Base-by-base conservation (phyloP, 1,140 invertebrate species). In the Drosophila oshimai region DNA sequence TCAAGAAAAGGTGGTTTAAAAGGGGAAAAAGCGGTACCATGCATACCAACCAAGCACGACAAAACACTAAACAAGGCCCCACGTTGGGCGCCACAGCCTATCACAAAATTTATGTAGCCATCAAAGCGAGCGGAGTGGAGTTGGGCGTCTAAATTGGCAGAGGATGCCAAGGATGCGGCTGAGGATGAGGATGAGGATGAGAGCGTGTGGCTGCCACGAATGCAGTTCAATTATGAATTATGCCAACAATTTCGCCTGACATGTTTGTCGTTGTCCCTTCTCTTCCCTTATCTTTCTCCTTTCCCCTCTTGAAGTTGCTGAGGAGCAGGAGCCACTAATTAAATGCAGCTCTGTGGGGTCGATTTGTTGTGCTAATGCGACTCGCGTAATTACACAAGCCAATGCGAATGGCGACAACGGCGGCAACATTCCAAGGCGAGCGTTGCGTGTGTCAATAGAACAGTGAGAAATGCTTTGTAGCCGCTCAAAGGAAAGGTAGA, bases 141-240 rank as follows among this genome's bases (percentile, higher is more conserved):
- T 29, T 28, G n/a, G 31, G 24, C 22, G 22, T 44, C 41, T 22
- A 26, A 51, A 36, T 46, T 22, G 31, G 31, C 50, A 17, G 28
- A 41, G 34, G 34, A 41, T 12, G 29, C 37, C 26, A 13, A 28
- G 29, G 61, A 53, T 54, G 47, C 41, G 15, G 41, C 39, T 29
- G 28, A 22, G 15, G 18, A 39, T 31, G 61, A 24, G 57, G 0
- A 47, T 13, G n/a, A 29, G 28, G 20, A 13, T 5, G 55, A 20
- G 34, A 49, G 26, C 53, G 33, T 58, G 49, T 45, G 57, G 47
- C 57, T 47, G 54, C 45, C 55, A 77, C 77, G 44, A 61, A 55
- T 67, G 67, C 80, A 75, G 74, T 84, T 84, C 76, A 86, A 86
- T 86, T 87, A 86, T 86, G 76, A 86, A 86, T 87, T 87, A 87